These are phyloP conservation scores for Asteroscopus sphinx DNA, from an alignment of 2,888 invertebrate species.

Conservation along the genomic window DNA sequence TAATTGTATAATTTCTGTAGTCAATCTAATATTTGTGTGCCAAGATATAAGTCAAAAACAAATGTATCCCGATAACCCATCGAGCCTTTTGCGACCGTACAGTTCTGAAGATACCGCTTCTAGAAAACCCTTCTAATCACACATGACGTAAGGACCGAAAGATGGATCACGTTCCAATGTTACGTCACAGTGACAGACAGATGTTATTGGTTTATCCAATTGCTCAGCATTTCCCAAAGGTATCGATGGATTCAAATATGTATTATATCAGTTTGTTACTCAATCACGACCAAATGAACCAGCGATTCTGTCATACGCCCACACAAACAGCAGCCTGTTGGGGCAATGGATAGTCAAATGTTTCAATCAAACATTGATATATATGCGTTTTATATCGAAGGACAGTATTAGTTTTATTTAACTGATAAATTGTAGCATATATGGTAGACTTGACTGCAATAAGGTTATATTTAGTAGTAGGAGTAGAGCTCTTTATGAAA, in stretches of 20 bases:
- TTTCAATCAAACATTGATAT: too few species aligned
- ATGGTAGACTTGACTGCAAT: too few species aligned
- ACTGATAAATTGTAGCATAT: background rate
- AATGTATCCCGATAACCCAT: slow-evolving; percentile 1
- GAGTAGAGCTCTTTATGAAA: too few species aligned
- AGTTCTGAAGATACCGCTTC: background rate
- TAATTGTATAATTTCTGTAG: too few species aligned
- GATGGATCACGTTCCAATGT: slow-evolving; percentile 3
- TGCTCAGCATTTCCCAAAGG: slow-evolving; percentile 7
- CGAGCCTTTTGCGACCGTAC: slow-evolving; percentile 7
- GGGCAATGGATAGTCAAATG: slow-evolving; percentile 2
- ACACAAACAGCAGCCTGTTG: background rate
- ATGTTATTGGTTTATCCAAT: slow-evolving; percentile 18
- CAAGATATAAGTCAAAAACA: background rate
- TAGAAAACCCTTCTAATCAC: slow-evolving; percentile 4
- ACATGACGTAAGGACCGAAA: background rate
- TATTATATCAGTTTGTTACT: slow-evolving; percentile 9
- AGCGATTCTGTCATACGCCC: slow-evolving; percentile 1
- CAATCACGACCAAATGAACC: slow-evolving; percentile 17
- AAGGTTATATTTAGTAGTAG: too few species aligned
- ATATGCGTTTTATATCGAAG: slow-evolving; percentile 1
- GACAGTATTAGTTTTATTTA: background rate
- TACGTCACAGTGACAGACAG: slow-evolving; percentile 5
- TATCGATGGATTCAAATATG: background rate
- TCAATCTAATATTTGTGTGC: too few species aligned